These are phyloP conservation scores for Agapostemon virescens DNA, from an alignment of 2,888 invertebrate genomes.

Conservation along the genomic window DNA sequence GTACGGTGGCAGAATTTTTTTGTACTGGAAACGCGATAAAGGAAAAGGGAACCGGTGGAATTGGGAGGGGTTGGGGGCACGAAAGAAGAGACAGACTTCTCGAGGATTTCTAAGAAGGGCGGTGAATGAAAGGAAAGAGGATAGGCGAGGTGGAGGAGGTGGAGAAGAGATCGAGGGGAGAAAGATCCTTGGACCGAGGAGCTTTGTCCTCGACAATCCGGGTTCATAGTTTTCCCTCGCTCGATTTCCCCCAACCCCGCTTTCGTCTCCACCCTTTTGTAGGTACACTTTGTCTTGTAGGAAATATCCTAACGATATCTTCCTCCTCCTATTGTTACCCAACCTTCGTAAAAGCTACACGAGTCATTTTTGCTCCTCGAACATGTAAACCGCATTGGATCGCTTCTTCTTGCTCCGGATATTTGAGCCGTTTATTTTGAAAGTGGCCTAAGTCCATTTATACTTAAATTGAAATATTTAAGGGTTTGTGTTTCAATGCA, in stretches of 20 bases:
- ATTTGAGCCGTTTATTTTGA: no score
- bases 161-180: slow-evolving; percentile 36
- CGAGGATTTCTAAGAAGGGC: slow-evolving; percentile 67
- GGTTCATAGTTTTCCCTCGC: slow-evolving; percentile 71
- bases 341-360: slow-evolving; percentile 44
- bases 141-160: neutral
- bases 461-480: no score
- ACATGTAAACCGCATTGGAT: slow-evolving; percentile 30
- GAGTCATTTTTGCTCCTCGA: slow-evolving; percentile 51
- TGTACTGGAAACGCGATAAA: slow-evolving; percentile 29
- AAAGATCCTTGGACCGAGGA: slow-evolving; percentile 60
- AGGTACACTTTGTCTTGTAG: slow-evolving; percentile 67
- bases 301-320: slow-evolving; percentile 68
- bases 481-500: no score
- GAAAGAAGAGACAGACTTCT: slow-evolving; percentile 59
- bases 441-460: no score
- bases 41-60: slow-evolving; percentile 11
- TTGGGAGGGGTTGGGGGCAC: slow-evolving; percentile 15
- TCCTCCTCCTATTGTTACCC: slow-evolving; percentile 47
- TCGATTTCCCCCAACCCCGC: slow-evolving; percentile 63
- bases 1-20: slow-evolving; percentile 59
- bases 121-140: slow-evolving; percentile 55
- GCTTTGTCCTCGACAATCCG: slow-evolving; percentile 71
- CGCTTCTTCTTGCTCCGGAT: slow-evolving; percentile 23
- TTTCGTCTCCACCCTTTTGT: slow-evolving; percentile 38